Evolutionary conservation across 1,140 invertebrate genomes (phyloP), one percentile per base, ranked within the genome.

Genomic region (Diachasma alloeum): DNA sequence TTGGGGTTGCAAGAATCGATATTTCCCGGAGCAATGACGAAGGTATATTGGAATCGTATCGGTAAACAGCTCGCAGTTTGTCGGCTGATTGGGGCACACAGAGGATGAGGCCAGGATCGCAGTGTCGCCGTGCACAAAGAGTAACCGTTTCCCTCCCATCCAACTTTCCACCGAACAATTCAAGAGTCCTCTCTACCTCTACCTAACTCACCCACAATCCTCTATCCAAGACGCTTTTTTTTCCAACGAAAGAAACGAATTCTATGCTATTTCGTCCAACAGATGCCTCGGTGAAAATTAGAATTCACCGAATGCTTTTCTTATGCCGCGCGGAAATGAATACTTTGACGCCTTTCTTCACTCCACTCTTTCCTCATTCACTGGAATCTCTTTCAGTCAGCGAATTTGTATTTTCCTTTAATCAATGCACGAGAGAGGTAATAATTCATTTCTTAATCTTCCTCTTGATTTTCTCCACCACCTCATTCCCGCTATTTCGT

Each of bases 51-150:
- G 48, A 59, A 72, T 31, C 10, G 70, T 72, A 72, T 72, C 46
- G 26, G 70, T 72, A 72, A 72, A 72, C 70, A 72, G 70, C 48
- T 72, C 70, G 70, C 70, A 72, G 70, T 53, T 72, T 72, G 46
- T 72, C 44, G 70, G 70, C 44, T 72, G 70, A 72, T 72, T 72
- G 70, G 70, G 44, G n/a, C 44, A 70, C 68, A 70, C 39, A 70
- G 37, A 68, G 37, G 68, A 70, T 26, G 37, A 46, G 37, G 9
- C 9, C 48, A 48, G 42, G 67, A 44, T 69, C 22, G 39, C 69
- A 48, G 42, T 72, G 69, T 72, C 69, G 42, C 69, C 22, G 13
- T 22, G 39, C 44, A 72, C 67, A 69, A 69, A 69, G 67, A 69
- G 67, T 72, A 72, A 53, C 69, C 39, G 69, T 46, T 44, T 46